Evolutionary conservation across 2,888 invertebrate species (phyloP).

Genomic region (Epirrita christyi): DNA sequence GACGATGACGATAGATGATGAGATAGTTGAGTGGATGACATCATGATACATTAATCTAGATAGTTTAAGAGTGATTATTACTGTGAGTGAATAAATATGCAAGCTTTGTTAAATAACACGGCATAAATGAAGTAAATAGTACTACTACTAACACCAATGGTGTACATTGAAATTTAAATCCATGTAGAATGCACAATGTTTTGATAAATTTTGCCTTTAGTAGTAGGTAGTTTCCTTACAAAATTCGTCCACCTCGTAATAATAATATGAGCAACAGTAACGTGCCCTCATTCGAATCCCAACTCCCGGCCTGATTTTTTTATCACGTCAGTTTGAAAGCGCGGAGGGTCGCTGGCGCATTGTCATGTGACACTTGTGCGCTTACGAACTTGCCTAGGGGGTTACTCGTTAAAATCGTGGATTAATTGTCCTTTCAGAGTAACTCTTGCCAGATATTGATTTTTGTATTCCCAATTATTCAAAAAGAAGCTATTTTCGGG

Average conservation of each 20-base stretch:
- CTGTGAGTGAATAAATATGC: constrained; percentile 1
- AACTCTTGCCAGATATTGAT: constrained; percentile 42
- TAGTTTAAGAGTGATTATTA: constrained; percentile 6
- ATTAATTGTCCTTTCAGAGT: constrained; percentile 69
- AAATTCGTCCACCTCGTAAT: constrained; percentile 15
- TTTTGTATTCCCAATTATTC: constrained; percentile 24
- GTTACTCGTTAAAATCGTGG: constrained; percentile 70
- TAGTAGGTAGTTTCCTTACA: not conserved
- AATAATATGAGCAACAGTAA: constrained; percentile 24
- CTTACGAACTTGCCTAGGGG: constrained; percentile 69
- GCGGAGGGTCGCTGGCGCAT: constrained; percentile 77
- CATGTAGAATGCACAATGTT: not conserved
- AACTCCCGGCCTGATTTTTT: constrained; percentile 67
- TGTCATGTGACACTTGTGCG: constrained; percentile 82
- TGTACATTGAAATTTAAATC: no score
- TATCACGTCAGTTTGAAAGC: constrained; percentile 71
- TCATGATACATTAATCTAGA: constrained; percentile 19
- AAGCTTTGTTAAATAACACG: not conserved
- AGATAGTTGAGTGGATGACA: constrained; percentile 24
- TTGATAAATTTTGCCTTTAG: constrained; percentile 3
- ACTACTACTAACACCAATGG: no score
- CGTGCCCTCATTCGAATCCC: constrained; percentile 65
- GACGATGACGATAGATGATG: constrained; percentile 20
- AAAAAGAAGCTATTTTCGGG: constrained; percentile 9
- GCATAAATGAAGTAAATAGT: no score